Evolutionary conservation across 2,888 invertebrate species (phyloP), one percentile per base, ranked within the genome.

Genomic region (Tipula helvola): DNA sequence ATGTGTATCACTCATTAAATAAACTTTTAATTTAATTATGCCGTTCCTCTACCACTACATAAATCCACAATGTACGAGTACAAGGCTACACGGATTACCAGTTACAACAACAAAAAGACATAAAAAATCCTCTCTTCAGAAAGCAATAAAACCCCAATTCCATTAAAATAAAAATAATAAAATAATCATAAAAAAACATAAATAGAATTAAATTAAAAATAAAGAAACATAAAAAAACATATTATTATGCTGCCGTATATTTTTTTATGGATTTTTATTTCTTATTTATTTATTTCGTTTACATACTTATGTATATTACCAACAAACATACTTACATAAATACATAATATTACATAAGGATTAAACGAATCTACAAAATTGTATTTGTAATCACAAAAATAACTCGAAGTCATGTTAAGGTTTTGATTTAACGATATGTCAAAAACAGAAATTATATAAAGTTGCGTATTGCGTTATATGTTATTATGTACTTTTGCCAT

Each of bases 401-500:
- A 83, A 10, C 83, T 83, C 83, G 83, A 36, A 83, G 83, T 83
- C 83, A 90, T 90, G 90, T 91, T 90, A 89, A 91, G 90, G 90
- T 90, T 91, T 91, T 90, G 90, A 90, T 90, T 91, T 91, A 91
- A 91, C 90, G 90, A 90, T 91, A 91, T 90, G 91, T 91, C 91
- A 91, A 88, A 88, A 89, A 88, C 91, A 91, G 91, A 91, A 91
- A 91, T 91, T 91, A 90, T 91, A 90, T 28, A 57, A 57, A 86
- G 86, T 86, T 86, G 84, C 86, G 84, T 86, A 84, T 86, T 86
- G 84, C 86, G 84, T 86, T 52, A n/a, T 57, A 16, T 16, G 16
- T 57, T 16, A 28, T 4, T 57, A 57, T 57, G 16, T 57, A 57
- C 52, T 57, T 57, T 57, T 16, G 16, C 52, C 52, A 16, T 57